Conservation (phyloP, 2,888 invertebrate species). For the Heteromurus nitidus region DNA sequence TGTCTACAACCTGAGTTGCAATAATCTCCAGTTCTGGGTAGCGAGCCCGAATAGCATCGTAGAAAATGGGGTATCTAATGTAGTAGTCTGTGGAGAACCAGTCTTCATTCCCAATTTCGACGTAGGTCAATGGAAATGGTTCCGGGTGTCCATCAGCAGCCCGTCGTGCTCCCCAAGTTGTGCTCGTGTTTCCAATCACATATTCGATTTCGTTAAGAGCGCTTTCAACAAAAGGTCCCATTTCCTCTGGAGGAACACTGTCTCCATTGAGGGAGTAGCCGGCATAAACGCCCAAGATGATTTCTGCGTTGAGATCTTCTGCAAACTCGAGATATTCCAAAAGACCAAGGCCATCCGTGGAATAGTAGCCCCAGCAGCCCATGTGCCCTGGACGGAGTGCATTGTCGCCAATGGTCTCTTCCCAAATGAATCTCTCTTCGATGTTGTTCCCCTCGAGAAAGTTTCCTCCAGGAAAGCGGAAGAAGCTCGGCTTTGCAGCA, state of each 20-base stretch:
- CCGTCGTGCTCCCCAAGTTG: slow-evolving; percentile 44
- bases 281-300: slow-evolving; percentile 41
- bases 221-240: slow-evolving; percentile 50
- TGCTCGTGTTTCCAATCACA: slow-evolving; percentile 35
- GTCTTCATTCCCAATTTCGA: slow-evolving; percentile 55
- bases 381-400: slow-evolving; percentile 45
- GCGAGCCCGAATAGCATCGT: slow-evolving; percentile 29
- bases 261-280: slow-evolving; percentile 41
- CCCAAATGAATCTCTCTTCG: slow-evolving; percentile 51
- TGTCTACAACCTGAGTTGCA: slow-evolving; percentile 37
- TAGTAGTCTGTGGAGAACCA: slow-evolving; percentile 37
- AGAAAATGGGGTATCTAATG: slow-evolving; percentile 42
- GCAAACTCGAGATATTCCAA: slow-evolving; percentile 49
- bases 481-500: slow-evolving; percentile 44
- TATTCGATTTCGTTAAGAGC: slow-evolving; percentile 54
- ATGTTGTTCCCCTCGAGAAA: slow-evolving; percentile 47
- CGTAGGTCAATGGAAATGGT: slow-evolving; percentile 43
- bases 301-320: slow-evolving; percentile 45
- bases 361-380: slow-evolving; percentile 49
- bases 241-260: slow-evolving; percentile 45
- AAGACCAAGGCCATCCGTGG: slow-evolving; percentile 45
- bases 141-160: slow-evolving; percentile 50
- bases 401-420: slow-evolving; percentile 49
- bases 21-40: slow-evolving; percentile 40
- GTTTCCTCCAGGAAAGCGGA: slow-evolving; percentile 53